Conservation (phyloP, 1,140 invertebrate genomes). For the Eulimnadia texana region DNA sequence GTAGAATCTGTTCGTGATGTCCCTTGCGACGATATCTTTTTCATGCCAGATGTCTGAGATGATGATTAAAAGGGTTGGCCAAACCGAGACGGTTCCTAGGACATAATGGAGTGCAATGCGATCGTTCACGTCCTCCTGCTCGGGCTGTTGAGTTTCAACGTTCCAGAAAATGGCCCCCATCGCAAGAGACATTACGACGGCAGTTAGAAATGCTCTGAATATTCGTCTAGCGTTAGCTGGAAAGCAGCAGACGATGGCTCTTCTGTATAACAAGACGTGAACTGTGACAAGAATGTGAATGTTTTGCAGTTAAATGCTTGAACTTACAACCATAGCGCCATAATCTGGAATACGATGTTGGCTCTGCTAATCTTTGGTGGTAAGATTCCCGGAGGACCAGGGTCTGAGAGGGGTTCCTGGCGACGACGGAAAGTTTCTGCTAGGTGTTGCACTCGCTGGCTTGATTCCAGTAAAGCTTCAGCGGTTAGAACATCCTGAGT, state of each 20-base stretch:
- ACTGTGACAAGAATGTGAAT: no score
- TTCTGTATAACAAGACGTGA: constrained; percentile 34
- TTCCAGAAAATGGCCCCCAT: constrained; percentile 84
- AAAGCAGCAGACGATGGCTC: constrained; percentile 60
- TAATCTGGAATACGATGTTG: constrained; percentile 44
- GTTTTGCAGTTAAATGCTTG: neutral
- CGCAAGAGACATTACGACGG: constrained; percentile 60
- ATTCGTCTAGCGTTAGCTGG: constrained; percentile 67
- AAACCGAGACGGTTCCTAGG: constrained; percentile 56
- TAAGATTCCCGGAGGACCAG: constrained; percentile 55
- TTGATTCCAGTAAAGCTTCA: constrained; percentile 85
- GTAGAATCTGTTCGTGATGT: constrained; percentile 63
- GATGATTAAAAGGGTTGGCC: constrained; percentile 56
- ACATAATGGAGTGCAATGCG: constrained; percentile 69
- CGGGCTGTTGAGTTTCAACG: constrained; percentile 50
- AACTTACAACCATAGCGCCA: constrained; percentile 54
- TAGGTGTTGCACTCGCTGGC: constrained; percentile 75
- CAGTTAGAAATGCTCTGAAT: constrained; percentile 55
- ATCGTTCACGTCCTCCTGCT: constrained; percentile 31
- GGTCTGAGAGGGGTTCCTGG: constrained; percentile 50
- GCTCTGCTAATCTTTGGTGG: constrained; percentile 46
- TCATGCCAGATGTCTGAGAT: constrained; percentile 49
- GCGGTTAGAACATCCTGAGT: constrained; percentile 81
- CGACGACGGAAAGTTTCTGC: constrained; percentile 60
- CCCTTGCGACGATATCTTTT: constrained; percentile 53